These are phyloP conservation scores for Tuta absoluta DNA, from an alignment of 2,888 invertebrate species.

Conservation along the genomic window DNA sequence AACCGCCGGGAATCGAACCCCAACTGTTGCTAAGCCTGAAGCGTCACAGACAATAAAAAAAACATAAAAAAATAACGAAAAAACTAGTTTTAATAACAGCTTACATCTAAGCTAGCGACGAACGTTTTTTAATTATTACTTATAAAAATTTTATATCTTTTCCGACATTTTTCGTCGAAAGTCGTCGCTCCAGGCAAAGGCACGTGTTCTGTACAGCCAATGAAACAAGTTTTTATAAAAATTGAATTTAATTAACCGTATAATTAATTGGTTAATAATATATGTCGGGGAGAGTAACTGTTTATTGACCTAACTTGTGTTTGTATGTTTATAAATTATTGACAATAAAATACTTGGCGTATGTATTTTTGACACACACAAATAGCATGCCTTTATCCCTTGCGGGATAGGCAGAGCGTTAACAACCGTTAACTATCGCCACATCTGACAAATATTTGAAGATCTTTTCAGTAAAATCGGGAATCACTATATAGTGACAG, in stretches of 20 bases:
- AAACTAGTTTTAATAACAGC: slow-evolving; percentile 33
- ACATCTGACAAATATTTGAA: no score
- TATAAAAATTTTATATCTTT: slow-evolving; percentile 33
- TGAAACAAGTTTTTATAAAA: slow-evolving; percentile 32
- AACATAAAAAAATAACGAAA: slow-evolving; percentile 22
- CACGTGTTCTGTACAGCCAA: slow-evolving; percentile 45
- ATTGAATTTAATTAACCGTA: slow-evolving; percentile 22
- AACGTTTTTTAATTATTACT: slow-evolving; percentile 43
- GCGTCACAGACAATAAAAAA: slow-evolving; percentile 30
- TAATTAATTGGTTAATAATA: slow-evolving; percentile 26
- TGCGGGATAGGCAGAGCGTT: no score
- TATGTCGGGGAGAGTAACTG: neutral
- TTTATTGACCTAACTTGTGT: neutral
- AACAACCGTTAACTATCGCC: no score
- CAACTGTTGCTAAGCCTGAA: slow-evolving; percentile 37
- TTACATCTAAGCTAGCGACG: slow-evolving; percentile 32
- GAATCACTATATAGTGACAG: no score
- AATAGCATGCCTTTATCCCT: no score
- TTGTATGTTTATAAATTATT: neutral
- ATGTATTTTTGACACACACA: no score
- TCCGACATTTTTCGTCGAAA: slow-evolving; percentile 45
- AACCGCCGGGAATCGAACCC: slow-evolving; percentile 5
- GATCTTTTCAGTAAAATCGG: no score
- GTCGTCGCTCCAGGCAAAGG: slow-evolving; percentile 42
- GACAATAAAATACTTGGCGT: neutral